A percentile compares a stretch with the other conserved stretches of the same genome.
Evolutionary conservation across 2,888 invertebrate genomes (phyloP).

Genomic region (Dexiosoma caninum): DNA sequence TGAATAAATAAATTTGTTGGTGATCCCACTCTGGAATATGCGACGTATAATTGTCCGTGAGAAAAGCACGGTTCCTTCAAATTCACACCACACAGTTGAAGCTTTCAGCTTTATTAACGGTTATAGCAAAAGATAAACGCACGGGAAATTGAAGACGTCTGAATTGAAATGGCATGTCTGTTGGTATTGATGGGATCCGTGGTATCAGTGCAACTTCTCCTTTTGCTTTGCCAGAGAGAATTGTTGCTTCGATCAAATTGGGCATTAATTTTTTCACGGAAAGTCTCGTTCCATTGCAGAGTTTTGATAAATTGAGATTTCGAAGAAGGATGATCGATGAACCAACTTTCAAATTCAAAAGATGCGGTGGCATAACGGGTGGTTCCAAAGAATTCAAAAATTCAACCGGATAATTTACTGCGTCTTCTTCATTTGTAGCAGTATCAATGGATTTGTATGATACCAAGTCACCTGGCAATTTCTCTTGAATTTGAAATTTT

Average conservation of each 20-base stretch:
- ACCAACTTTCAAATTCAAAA: constrained; percentile 25
- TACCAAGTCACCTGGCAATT: neutral
- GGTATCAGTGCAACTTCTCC: neutral
- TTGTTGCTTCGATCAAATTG: constrained; percentile 48
- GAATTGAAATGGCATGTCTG: neutral
- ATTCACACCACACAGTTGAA: no score
- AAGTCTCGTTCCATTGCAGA: constrained; percentile 40
- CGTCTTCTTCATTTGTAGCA: no score
- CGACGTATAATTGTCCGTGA: no score
- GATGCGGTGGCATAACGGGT: constrained; percentile 40
- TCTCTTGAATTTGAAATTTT: neutral
- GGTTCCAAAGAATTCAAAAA: neutral
- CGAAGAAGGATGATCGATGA: constrained; percentile 31
- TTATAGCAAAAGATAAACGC: no score
- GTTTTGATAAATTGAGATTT: constrained; percentile 37
- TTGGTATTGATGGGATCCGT: neutral
- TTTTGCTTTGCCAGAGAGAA: constrained; percentile 5
- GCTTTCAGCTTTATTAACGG: no score
- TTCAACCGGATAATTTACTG: neutral
- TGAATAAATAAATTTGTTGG: no score
- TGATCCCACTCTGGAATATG: no score
- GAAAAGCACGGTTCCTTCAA: no score
- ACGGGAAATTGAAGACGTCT: neutral
- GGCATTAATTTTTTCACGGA: constrained; percentile 42
- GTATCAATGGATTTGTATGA: no score